Evolutionary conservation across 2,113 vertebrate genomes (phyloP).

Genomic region (Apistogramma diplotaenia): DNA sequence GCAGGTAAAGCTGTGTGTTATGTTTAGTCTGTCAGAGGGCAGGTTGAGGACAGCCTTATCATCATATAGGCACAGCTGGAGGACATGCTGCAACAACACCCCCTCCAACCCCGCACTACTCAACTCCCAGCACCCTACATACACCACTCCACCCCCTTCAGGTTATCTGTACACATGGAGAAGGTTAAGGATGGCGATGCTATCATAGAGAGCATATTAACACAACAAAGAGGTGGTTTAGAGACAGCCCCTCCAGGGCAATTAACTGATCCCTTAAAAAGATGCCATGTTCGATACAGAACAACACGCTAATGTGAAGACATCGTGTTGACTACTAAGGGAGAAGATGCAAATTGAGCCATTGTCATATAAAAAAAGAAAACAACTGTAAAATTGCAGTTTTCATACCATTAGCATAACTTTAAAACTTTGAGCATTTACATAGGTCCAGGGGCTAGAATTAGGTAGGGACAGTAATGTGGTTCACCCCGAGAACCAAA

Average conservation of each 20-base stretch:
- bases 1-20: constrained; percentile 40
- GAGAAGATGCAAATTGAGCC: constrained; percentile 34
- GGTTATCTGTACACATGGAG: constrained; percentile 49
- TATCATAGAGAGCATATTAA: constrained; percentile 55
- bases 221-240: constrained; percentile 66
- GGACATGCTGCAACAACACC: constrained; percentile 57
- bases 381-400: constrained; percentile 7
- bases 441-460: not conserved
- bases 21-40: constrained; percentile 51
- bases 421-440: not conserved
- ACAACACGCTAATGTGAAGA: constrained; percentile 35
- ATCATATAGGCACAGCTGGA: constrained; percentile 67
- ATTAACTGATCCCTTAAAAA: constrained; percentile 36
- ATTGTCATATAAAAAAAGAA: not conserved
- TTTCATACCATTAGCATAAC: not conserved
- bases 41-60: constrained; percentile 63
- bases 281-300: constrained; percentile 46
- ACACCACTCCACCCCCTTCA: constrained; percentile 27
- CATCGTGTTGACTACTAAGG: not conserved
- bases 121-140: constrained; percentile 30
- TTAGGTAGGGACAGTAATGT: too few species aligned
- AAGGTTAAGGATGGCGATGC: constrained; percentile 64
- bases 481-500: too few species aligned
- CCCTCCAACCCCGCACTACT: not conserved
- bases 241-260: constrained; percentile 30